Evolutionary conservation across 2,888 invertebrate genomes (phyloP).

Genomic region (Chironomus tentans): DNA sequence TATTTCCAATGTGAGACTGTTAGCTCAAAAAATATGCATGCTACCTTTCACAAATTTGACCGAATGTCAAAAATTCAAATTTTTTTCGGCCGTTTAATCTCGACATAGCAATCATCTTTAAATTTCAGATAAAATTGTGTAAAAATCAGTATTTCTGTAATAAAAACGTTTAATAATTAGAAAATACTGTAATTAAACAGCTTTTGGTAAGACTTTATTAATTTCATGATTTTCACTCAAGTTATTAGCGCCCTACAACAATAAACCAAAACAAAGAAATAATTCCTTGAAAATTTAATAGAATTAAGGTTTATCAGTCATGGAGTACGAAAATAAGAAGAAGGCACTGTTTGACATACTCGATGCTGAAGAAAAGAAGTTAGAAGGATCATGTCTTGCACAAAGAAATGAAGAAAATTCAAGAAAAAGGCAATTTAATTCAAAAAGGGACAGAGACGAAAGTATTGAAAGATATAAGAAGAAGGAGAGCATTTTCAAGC

Average conservation of each 20-base stretch:
- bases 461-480: neutral
- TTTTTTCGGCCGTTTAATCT: too few species aligned
- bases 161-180: too few species aligned
- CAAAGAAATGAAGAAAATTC: neutral
- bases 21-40: neutral
- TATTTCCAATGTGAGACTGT: too few species aligned
- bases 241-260: neutral
- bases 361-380: neutral
- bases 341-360: neutral
- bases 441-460: neutral
- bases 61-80: neutral
- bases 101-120: too few species aligned
- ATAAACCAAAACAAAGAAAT: too few species aligned
- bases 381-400: neutral
- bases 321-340: neutral
- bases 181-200: too few species aligned
- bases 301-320: neutral
- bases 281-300: neutral
- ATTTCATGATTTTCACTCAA: neutral
- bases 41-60: neutral
- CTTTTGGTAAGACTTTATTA: too few species aligned
- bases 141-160: too few species aligned
- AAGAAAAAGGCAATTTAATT: neutral
- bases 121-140: too few species aligned
- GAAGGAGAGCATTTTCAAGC: conserved; percentile 70